Percentiles rank a stretch among this genome's conserved stretches.
phyloP scores from a whole-genome alignment of 64 coral and sea anemone species.

The Montipora foliosa region DNA sequence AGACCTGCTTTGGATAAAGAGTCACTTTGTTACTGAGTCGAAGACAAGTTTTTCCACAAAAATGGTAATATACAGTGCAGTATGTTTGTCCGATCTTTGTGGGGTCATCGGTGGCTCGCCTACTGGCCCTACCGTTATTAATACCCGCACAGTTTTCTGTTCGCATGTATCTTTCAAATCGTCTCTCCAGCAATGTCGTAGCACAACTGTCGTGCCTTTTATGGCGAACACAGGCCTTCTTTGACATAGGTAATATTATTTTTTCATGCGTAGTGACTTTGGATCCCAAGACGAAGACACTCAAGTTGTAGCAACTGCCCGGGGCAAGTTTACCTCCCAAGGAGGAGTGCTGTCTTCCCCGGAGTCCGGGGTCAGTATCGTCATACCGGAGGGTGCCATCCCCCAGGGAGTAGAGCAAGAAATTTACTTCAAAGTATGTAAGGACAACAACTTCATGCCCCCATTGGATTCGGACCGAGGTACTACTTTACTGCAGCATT shows the following conservation, averaged over 20 bases:
- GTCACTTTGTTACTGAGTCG: no score
- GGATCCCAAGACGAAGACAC: slow-evolving; percentile 95
- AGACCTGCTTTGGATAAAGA: no score
- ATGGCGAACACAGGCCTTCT: no score
- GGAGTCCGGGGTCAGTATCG: slow-evolving; percentile 97
- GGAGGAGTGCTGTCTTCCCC: slow-evolving; percentile 93
- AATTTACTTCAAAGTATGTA: slow-evolving; percentile 99
- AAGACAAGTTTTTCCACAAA: no score
- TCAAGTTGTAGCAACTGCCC: slow-evolving; percentile 94
- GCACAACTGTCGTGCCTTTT: no score
- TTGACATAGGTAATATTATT: background rate
- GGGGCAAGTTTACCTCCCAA: slow-evolving; percentile 91
- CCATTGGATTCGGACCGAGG: slow-evolving; percentile 96
- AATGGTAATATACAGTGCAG: no score
- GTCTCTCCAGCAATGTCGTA: no score
- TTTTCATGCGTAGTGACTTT: slow-evolving; percentile 87
- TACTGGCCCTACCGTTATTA: no score
- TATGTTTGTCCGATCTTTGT: no score
- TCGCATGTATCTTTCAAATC: no score
- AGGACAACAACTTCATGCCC: slow-evolving; percentile 98
- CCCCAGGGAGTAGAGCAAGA: slow-evolving; percentile 88
- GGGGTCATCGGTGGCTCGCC: no score
- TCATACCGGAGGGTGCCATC: slow-evolving; percentile 96
- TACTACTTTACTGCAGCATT: background rate
- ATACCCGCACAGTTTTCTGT: no score